Evolutionary conservation across 2,113 vertebrate genomes (phyloP).

Genomic region (Charina bottae): DNA sequence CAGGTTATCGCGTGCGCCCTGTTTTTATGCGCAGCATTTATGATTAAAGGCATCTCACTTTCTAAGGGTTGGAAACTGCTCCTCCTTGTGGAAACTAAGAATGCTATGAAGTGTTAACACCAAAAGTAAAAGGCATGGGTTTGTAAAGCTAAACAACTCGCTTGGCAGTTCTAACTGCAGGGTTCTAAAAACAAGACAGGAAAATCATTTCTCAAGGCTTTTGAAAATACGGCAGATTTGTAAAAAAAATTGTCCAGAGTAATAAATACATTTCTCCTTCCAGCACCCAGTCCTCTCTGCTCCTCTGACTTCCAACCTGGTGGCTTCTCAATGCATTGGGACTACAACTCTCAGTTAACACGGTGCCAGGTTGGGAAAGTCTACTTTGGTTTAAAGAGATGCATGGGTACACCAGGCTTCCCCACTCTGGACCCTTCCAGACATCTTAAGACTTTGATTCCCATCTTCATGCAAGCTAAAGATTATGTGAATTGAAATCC

Average conservation of each 20-base stretch:
- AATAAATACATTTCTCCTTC: background rate
- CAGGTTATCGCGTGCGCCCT: background rate
- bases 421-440: background rate
- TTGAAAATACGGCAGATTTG: background rate
- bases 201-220: too few relatives aligned
- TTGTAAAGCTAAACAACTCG: background rate
- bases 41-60: background rate
- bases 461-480: background rate
- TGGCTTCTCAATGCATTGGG: background rate
- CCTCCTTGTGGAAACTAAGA: background rate
- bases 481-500: background rate
- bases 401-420: background rate
- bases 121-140: background rate
- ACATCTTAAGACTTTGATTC: background rate
- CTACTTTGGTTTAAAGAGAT: too few relatives aligned
- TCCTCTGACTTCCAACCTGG: background rate
- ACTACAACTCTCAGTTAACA: too few relatives aligned
- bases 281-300: background rate
- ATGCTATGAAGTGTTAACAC: background rate
- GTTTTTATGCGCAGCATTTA: background rate
- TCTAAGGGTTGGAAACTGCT: background rate
- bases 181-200: background rate
- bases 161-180: too few relatives aligned
- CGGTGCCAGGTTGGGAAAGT: too few relatives aligned
- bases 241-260: background rate